Evolutionary conservation across 2,888 invertebrate species (phyloP).

Genomic region (Eumacrocentrus americanus): DNA sequence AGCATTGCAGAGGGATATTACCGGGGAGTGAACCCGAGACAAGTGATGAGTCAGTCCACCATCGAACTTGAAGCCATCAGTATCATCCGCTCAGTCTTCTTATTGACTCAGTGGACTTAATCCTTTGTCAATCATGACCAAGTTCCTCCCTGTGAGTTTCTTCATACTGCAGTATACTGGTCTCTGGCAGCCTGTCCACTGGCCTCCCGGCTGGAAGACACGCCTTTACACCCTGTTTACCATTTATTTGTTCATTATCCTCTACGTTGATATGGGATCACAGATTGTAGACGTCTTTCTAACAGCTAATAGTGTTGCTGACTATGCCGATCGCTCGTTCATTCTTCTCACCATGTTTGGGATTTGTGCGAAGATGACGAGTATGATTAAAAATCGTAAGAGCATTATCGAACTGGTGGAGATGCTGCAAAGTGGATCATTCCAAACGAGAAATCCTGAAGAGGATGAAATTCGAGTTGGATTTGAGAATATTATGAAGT

Average conservation of each 20-base stretch:
- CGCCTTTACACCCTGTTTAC: conserved; percentile 28
- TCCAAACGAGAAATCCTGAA: conserved; percentile 3
- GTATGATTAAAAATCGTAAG: conserved; percentile 26
- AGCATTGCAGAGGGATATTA: background rate
- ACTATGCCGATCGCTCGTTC: conserved; percentile 28
- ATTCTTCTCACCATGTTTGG: conserved; percentile 30
- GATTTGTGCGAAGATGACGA: conserved; percentile 26
- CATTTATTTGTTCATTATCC: conserved; percentile 20
- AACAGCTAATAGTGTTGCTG: conserved; percentile 5
- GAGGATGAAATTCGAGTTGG: conserved; percentile 10
- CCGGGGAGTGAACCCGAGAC: no score
- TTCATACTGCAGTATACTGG: conserved; percentile 25
- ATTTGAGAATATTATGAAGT: conserved; percentile 17
- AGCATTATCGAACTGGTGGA: conserved; percentile 23
- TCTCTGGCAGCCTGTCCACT: conserved; percentile 33
- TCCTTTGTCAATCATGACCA: background rate
- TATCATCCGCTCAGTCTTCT: background rate
- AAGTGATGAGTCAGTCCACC: background rate
- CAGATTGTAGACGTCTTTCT: conserved; percentile 19
- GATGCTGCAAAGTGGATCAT: conserved; percentile 19
- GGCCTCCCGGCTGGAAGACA: conserved; percentile 30
- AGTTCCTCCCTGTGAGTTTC: conserved; percentile 14
- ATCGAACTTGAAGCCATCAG: background rate
- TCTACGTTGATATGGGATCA: conserved; percentile 17
- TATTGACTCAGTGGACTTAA: background rate